Evolutionary conservation across 2,888 invertebrate genomes (phyloP).

Genomic region (Eurytoma californica): DNA sequence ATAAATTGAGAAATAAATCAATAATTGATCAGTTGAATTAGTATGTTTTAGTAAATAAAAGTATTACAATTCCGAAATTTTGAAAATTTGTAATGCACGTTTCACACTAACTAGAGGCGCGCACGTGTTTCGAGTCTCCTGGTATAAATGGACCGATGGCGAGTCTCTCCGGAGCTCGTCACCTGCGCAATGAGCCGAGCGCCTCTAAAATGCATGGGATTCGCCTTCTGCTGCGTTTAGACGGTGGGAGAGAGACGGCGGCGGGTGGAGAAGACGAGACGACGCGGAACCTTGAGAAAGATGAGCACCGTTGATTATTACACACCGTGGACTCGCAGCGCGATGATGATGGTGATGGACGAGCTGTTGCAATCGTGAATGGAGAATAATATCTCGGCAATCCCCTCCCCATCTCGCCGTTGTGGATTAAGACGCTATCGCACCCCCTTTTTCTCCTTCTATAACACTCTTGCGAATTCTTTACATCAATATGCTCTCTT

Average conservation of each 20-base stretch:
- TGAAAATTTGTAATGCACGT: no score
- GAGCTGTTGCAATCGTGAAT: conserved; percentile 8
- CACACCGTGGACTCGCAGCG: not conserved
- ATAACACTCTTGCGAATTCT: no score
- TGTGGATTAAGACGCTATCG: not conserved
- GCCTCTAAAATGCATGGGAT: conserved; percentile 15
- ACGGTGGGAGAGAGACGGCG: not conserved
- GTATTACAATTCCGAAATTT: no score
- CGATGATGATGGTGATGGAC: conserved; percentile 33
- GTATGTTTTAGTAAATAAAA: no score
- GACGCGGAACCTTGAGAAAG: conserved; percentile 34
- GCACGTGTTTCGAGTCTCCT: no score
- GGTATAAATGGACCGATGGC: no score
- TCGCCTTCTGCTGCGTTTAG: not conserved
- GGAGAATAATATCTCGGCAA: conserved; percentile 28
- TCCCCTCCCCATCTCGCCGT: not conserved
- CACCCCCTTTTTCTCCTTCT: not conserved
- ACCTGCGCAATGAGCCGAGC: conserved; percentile 29
- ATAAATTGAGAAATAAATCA: no score
- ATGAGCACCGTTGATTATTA: conserved; percentile 32
- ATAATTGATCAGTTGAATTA: no score
- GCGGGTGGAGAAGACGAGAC: not conserved
- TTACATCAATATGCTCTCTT: no score
- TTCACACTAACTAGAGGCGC: no score
- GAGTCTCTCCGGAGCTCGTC: conserved; percentile 8